Percentiles rank a stretch among this genome's conserved stretches.
phyloP scores from a whole-genome alignment of 2,113 vertebrate genomes.

The Suncus etruscus region DNA sequence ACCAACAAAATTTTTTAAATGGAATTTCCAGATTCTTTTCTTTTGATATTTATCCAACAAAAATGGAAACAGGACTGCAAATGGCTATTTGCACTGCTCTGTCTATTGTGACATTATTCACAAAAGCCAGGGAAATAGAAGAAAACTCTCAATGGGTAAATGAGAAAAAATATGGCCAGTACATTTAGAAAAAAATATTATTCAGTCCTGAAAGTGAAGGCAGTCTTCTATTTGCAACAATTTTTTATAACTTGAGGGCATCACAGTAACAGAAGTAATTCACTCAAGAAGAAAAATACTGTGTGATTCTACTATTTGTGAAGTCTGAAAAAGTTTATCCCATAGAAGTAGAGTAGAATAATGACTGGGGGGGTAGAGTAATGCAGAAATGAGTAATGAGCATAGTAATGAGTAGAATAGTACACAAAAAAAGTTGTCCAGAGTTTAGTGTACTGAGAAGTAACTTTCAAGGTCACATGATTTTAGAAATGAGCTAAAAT shows the following conservation, averaged over 20 bases:
- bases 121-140: not conserved
- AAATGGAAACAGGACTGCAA: not conserved
- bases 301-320: not conserved
- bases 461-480: no score
- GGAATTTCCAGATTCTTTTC: no score
- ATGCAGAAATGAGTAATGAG: not conserved
- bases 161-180: not conserved
- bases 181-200: not conserved
- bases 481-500: not conserved
- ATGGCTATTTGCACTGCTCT: not conserved
- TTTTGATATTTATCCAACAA: not conserved
- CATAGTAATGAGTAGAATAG: not conserved
- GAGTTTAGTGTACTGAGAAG: no score
- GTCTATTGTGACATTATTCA: not conserved
- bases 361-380: not conserved
- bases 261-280: not conserved
- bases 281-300: not conserved
- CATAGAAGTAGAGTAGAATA: not conserved
- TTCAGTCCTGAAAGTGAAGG: not conserved
- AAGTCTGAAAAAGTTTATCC: not conserved
- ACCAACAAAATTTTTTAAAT: no score
- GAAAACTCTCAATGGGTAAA: not conserved
- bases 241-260: no score
- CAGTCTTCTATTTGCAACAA: not conserved
- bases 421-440: not conserved